A percentile compares a stretch with the other conserved stretches of the same genome.
Evolutionary conservation across 2,797 vertebrate genomes (phyloP).

Genomic region (Poliocrania exsul): DNA sequence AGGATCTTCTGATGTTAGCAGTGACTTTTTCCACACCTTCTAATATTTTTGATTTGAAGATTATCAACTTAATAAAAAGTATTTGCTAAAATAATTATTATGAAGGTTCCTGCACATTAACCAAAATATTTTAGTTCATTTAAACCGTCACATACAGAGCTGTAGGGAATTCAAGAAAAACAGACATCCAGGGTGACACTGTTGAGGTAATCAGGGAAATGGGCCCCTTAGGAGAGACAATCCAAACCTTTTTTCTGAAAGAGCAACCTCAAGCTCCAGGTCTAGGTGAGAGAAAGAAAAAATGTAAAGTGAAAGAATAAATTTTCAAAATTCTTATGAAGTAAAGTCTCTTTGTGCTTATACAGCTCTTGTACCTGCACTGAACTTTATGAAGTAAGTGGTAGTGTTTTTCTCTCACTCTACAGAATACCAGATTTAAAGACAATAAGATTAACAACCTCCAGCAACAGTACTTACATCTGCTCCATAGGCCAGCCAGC

Average conservation of each 20-base stretch:
- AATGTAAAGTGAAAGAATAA: background rate
- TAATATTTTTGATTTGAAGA: background rate
- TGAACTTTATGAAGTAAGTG: background rate
- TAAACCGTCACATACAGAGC: background rate
- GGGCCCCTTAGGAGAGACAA: background rate
- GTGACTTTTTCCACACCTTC: background rate
- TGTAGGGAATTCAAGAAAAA: background rate
- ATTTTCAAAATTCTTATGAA: background rate
- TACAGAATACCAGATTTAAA: background rate
- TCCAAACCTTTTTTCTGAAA: background rate
- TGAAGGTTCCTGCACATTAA: background rate
- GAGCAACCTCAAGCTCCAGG: background rate
- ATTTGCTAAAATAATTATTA: background rate
- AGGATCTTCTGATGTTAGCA: background rate
- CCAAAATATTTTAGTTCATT: background rate
- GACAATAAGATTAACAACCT: background rate
- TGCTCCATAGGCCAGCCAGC: conserved; percentile 20
- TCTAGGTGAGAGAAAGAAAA: background rate
- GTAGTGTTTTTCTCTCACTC: background rate
- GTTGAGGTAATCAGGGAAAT: background rate
- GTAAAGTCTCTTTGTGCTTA: background rate
- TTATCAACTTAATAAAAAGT: background rate
- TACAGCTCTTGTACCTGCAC: background rate
- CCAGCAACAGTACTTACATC: background rate
- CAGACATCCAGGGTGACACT: background rate